Evolutionary conservation across 2,888 invertebrate genomes (phyloP), one percentile per base, ranked within the genome.

Genomic region (Eledone cirrhosa): DNA sequence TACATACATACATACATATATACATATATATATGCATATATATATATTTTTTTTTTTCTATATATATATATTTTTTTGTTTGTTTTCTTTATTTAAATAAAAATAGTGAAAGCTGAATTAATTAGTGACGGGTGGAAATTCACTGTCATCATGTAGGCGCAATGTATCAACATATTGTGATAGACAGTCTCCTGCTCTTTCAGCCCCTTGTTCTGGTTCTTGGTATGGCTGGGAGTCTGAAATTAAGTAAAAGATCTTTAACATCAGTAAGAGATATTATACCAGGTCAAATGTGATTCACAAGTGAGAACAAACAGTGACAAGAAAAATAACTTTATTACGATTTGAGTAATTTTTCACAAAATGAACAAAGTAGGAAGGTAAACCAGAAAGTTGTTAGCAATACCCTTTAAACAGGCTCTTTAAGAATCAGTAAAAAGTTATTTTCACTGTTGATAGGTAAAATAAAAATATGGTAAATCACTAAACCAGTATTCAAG

Each of bases 81-180:
- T 67, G 16, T 67, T 27, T 67, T 29, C 31, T 29, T 29, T 67
- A 67, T 31, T 22, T 29, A 67, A 27, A 67, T 22, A 19, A 27
- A 29, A 31, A 16, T 8, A 67, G 27, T 67, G 31, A 29, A 67
- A 19, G 31, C 67, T 67, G 27, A 27, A 22, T 31, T 27, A 67
- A 67, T 67, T 27, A 67, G 31, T 48, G 31, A 53, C 77, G 29
- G 96, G 95, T 85, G 96, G 96, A 92, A 95, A 96, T 92, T 96
- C 95, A 84, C 93, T 92, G 84, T 94, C 95, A 92, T 96, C 95
- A 89, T 94, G 94, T 91, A 96, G 93, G 90, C 94, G 94, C 74
- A 90, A 81, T 41, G 85, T 84, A 59, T 85, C 85, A 2, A 88
- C 81, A 76, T 84, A 85, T n/a, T 82, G 81, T 11, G 82, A 83